Evolutionary conservation across 2,888 invertebrate genomes (phyloP), one percentile per base, ranked within the genome.

Genomic region (Zhuqinia jingwanae): DNA sequence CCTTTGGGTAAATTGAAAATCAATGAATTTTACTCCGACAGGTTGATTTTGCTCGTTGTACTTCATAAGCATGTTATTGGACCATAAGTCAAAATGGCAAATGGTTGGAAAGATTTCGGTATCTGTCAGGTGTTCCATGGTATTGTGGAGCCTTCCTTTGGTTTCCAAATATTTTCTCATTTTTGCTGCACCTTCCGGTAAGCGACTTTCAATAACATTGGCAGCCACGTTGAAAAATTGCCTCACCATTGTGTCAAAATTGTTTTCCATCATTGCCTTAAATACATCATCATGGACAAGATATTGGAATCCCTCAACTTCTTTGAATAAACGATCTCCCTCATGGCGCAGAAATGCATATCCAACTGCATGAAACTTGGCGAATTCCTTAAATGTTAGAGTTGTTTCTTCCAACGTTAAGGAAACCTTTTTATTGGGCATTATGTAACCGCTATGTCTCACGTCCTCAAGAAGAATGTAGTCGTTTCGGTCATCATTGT

Each of bases 11-110:
- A 88, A 81, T 77, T 89, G 89, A 70, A 87, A 89, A 58, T 89
- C 88, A 42, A 89, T 87, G 68, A 88, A 89, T 20, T 85, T 89
- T n/a, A 88, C 85, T 15, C 22, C 82, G 10, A 78, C 78, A 6
- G 60, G 81, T 1, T 81, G n/a, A 0, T 79, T 81, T 11, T 77
- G 50, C 1, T 76, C 50, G 47, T 88, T 77, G 22, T 90, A 86
- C 77, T 90, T 89, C 77, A 89, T 73, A 0, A 90, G 68, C 53
- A 90, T 42, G 56, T 90, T 90, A 50, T 89, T 90, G 1, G 60
- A 63, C 90, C 90, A 90, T 0, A 89, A 42, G 65, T 90, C 90
- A 25, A 80, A 88, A 30, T 89, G 89, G 50, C 84, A 84, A 17
- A 90, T 1, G 0, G 85, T 86, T 11, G 89, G 88, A 42, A 90